Conservation (phyloP, 2,797 vertebrate species). For the Atherinosoma microstoma region DNA sequence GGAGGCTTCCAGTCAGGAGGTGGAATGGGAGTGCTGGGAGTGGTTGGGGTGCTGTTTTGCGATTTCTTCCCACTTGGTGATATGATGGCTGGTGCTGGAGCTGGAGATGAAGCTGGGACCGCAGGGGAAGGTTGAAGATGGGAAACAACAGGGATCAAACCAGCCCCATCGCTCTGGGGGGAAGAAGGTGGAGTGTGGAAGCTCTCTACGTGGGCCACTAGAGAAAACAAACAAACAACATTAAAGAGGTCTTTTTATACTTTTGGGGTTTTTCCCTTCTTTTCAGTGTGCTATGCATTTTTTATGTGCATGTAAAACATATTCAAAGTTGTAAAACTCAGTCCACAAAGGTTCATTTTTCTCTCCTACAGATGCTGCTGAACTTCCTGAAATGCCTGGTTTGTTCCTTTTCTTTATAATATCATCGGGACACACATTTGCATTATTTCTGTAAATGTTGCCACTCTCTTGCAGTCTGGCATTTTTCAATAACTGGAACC, state of each 20-base stretch:
- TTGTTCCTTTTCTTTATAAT: neutral
- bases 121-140: slow-evolving; percentile 35
- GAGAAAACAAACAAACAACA: neutral
- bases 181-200: slow-evolving; percentile 82
- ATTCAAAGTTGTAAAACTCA: neutral
- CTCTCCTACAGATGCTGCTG: neutral
- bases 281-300: neutral
- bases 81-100: slow-evolving; percentile 29
- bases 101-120: slow-evolving; percentile 41
- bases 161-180: slow-evolving; percentile 56
- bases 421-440: neutral
- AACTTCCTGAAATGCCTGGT: neutral
- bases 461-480: neutral
- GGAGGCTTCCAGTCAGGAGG: slow-evolving; percentile 55
- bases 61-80: slow-evolving; percentile 45
- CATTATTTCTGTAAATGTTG: neutral
- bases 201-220: slow-evolving; percentile 70
- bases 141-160: slow-evolving; percentile 20
- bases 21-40: slow-evolving; percentile 30
- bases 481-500: neutral
- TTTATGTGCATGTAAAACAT: neutral
- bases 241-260: neutral
- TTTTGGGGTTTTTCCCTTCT: neutral
- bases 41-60: slow-evolving; percentile 10
- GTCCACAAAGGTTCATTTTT: neutral